Base-by-base conservation (phyloP, 37 sponge, comb jelly and placozoan species). In the Mnemiopsis leidyi region DNA sequence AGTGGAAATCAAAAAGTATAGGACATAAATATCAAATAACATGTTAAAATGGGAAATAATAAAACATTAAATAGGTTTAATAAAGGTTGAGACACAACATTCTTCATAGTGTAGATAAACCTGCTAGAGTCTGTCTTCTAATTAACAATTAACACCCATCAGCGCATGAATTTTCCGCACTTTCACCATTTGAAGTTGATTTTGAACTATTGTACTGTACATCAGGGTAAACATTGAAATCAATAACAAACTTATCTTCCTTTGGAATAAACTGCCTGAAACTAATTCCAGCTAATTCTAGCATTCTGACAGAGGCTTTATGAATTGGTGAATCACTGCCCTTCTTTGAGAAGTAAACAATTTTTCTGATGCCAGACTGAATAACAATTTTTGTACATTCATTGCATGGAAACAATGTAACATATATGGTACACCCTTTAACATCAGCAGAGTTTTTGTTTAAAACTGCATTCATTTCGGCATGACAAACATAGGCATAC, bases 401-500 rank as follows among this genome's bases (percentile, higher is more conserved):
- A 76, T 98, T 98, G 90, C 99, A 98, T 0, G 99, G 99, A 83
- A 97, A 98, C 34, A 98, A 88, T 0, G 95, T 95, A 36, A 96
- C 97, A 93, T 97, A 98, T 0, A 98, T 94, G 0, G 95, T 96
- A 69, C 99, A 98, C 5, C 95, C 97, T 69, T 96, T 97, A 38
- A 98, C 95, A 93, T 95, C 95, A 28, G 96, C 92, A 7, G 96
- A 95, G 94, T 97, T 97, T 94, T 96, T 97, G 94, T 98, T 98
- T 73, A 96, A 69, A 23, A 98, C 97, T 69, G 99, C 99, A 93
- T 98, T 98, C 95, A 97, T 94, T 92, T 98, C 99, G 21, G 99
- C 99, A 94, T 98, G 99, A 82, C 99, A 98, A 23, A 98, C 99
- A 94, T 96, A 99, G 0, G 97, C 97, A 48, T 97, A 96, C 76